Base-by-base conservation (phyloP, 1,140 invertebrate species). In the Psilanteris sp. region DNA sequence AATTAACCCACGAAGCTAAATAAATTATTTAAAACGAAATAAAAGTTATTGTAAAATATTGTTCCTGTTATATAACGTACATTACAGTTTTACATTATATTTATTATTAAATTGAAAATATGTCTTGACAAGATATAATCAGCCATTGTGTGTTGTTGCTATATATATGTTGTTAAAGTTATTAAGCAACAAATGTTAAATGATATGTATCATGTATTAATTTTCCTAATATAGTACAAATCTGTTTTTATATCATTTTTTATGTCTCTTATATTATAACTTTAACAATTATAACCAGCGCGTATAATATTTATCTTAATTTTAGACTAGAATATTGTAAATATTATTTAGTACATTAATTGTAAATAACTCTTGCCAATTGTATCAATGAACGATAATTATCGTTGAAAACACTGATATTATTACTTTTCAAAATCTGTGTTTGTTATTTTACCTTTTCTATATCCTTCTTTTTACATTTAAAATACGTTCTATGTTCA, bases 331-430 rank as follows among this genome's bases (percentile, higher is more conserved):
- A 54, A 20, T 41, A 41, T 27, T 61, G 59, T 62, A 62, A 11
- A 62, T 62, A 62, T 10, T 34, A n/a, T 18, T 43, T 18, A 13
- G 11, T 46, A 36, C 36, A 11, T 14, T 48, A 9, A 18, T 10
- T 67, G 62, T 67, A 67, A 26, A 67, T 67, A 67, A 16, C 29
- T 43, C 16, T 26, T 24, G 15, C 20, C 39, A 46, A 54, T 68
- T 64, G 36, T 52, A 64, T 29, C 18, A 14, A 52, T 26, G 16
- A 39, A 34, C 46, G 27, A 64, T 50, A 43, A 43, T 52, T 64
- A 43, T 57, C 22, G 37, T 57, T 29, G n/a, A 41, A 64, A 41
- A 43, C 8, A 52, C 18, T 41, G 43, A 41, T 64, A 64, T 39
- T 64, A 52, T 52, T 64, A 64, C 15, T 50, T 64, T 50, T 50